A percentile compares a stretch with the other conserved stretches of the same genome.
phyloP scores from a whole-genome alignment of 1,140 invertebrate genomes.

The Oryzaephilus surinamensis region DNA sequence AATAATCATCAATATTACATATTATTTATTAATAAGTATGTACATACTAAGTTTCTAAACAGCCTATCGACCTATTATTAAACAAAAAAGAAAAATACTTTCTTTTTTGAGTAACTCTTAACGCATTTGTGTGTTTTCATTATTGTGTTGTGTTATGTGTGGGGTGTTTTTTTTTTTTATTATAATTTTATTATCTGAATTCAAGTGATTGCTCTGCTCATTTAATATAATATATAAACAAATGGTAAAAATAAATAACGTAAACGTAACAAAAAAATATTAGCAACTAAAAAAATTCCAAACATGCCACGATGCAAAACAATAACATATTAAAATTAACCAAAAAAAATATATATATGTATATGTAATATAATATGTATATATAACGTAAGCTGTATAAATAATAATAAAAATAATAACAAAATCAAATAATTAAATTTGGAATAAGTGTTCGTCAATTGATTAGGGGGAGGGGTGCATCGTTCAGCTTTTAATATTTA shows the following conservation, averaged over 20 bases:
- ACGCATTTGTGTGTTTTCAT: too few relatives aligned
- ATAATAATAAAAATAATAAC: slow-evolving; percentile 16
- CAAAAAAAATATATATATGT: slow-evolving; percentile 17
- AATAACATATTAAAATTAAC: slow-evolving; percentile 15
- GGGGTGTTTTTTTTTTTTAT: slow-evolving; percentile 13
- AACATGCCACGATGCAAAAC: slow-evolving; percentile 33
- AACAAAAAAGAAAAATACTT: too few relatives aligned
- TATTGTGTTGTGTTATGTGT: slow-evolving; percentile 11
- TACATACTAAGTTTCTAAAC: too few relatives aligned
- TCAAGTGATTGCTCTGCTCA: slow-evolving; percentile 31
- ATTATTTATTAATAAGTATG: too few relatives aligned
- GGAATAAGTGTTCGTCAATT: slow-evolving; percentile 32
- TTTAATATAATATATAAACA: slow-evolving; percentile 16
- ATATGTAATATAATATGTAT: too few relatives aligned
- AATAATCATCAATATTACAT: too few relatives aligned
- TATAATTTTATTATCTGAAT: slow-evolving; percentile 12
- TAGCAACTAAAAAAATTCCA: slow-evolving; percentile 22
- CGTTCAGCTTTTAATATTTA: slow-evolving; percentile 16
- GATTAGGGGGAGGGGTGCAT: slow-evolving; percentile 29
- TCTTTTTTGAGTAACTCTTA: too few relatives aligned
- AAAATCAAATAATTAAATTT: slow-evolving; percentile 19
- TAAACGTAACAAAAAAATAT: slow-evolving; percentile 21
- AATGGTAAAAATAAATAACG: slow-evolving; percentile 19
- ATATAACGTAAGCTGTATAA: slow-evolving; percentile 7
- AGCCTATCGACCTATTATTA: too few relatives aligned